A percentile compares a stretch with the other conserved stretches of the same genome.
These are phyloP conservation scores for Macaca mulatta DNA, from an alignment of 2,113 vertebrate species.

Conservation along the genomic window DNA sequence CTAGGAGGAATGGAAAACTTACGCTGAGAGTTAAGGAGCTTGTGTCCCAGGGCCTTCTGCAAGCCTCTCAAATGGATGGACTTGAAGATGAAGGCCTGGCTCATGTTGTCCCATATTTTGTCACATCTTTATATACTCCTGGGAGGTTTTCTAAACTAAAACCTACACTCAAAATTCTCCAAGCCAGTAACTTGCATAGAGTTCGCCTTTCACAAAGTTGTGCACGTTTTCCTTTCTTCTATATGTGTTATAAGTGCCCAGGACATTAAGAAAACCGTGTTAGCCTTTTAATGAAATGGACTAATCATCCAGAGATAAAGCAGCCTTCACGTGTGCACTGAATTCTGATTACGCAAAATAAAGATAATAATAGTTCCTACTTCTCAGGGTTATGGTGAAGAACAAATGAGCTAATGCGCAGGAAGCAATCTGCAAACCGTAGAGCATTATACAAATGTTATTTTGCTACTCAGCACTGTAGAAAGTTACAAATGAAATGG, in stretches of 20 bases:
- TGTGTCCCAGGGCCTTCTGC: not conserved
- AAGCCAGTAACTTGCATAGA: not conserved
- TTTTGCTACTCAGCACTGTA: not conserved
- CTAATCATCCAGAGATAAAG: not conserved
- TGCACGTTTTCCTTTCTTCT: not conserved
- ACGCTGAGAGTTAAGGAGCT: not conserved
- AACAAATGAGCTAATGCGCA: not conserved
- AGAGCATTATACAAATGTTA: not conserved
- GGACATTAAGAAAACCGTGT: not conserved
- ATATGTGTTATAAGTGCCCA: not conserved
- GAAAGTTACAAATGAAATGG: not conserved
- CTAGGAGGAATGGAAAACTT: not conserved
- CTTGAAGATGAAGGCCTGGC: not conserved
- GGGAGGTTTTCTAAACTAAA: slow-evolving; percentile 9
- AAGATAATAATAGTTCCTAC: not conserved
- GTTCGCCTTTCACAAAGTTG: not conserved
- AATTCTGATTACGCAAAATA: not conserved
- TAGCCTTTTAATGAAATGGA: not conserved
- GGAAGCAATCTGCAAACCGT: not conserved
- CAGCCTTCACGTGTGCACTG: not conserved
- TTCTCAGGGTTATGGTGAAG: not conserved
- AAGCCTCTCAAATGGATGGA: not conserved
- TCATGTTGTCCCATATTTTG: not conserved
- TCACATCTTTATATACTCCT: not conserved
- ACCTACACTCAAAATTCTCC: not conserved